Base-by-base conservation (phyloP, 2,888 invertebrate genomes). In the Cotesia congregata region DNA sequence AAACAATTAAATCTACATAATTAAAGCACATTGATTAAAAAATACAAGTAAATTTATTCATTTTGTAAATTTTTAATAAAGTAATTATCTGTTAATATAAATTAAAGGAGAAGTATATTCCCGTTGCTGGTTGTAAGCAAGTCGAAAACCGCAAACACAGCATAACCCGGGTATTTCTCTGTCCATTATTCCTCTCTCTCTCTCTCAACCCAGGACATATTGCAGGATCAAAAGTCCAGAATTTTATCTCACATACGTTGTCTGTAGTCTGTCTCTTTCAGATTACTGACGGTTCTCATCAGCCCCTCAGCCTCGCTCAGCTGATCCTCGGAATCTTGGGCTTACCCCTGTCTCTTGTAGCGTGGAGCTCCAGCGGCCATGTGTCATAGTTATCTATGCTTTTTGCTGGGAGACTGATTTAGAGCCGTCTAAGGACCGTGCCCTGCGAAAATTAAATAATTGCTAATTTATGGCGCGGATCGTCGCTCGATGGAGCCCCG, bases 331-430 rank as follows among this genome's bases (percentile, higher is more conserved):
- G 82, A 83, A 83, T 83, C 85, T 83, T 81, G 83, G 82, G 83
- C 83, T 83, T 84, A 85, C 84, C 86, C 85, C 84, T 86, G 86
- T 86, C 87, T 86, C 88, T 87, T 87, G 87, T 85, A 50, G 50
- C 50, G 7, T 7, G 9, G 50, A 50, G 50, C 7, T 30, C 30
- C 9, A 50, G 86, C 85, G 85, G 89, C 87, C 86, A 89, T 89
- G 88, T 88, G 88, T 89, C 89, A 89, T 89, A 89, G 89, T 89
- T 89, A 89, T 89, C 89, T 89, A 88, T 89, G 89, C 89, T 89
- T 89, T 89, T 89, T 89, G 88, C 88, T 83, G 86, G 87, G 88
- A 89, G 88, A 89, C 89, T 89, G 89, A 89, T 89, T 89, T 89
- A 89, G 88, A 88, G 88, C 88, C 87, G 88, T 88, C 89, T 89